A percentile compares a stretch with the other conserved stretches of the same genome.
Conservation (phyloP, 2,888 invertebrate genomes). For the Amphipyra berbera region DNA sequence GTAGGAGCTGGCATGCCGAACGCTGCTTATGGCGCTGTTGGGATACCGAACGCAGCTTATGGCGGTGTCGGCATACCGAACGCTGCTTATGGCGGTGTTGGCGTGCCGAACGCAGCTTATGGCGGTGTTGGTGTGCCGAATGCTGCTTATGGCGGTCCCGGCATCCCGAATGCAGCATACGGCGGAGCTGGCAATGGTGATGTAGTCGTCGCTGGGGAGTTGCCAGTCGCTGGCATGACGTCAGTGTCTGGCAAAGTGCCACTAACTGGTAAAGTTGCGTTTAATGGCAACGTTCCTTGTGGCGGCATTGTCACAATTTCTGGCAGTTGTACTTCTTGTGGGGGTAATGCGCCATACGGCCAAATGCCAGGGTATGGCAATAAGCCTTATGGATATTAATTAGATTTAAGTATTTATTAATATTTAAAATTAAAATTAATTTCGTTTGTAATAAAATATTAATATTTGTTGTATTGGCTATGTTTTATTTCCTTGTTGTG, state of each 20-base stretch:
- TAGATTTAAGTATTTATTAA: conserved; percentile 5
- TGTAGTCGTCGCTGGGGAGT: conserved; percentile 61
- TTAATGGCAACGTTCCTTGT: conserved; percentile 47
- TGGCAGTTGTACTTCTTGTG: conserved; percentile 46
- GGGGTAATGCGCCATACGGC: conserved; percentile 4
- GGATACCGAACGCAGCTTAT: not conserved
- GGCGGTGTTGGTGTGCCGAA: not conserved
- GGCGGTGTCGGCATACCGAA: not conserved
- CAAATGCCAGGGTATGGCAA: conserved; percentile 27
- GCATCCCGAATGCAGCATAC: conserved; percentile 10
- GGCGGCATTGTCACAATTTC: conserved; percentile 52
- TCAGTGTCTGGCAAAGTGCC: conserved; percentile 46
- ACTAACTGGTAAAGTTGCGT: conserved; percentile 52
- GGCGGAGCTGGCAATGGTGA: conserved; percentile 57
- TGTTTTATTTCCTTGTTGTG: not conserved
- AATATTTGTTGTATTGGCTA: conserved; percentile 1
- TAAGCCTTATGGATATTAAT: conserved; percentile 32
- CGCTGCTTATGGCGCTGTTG: not conserved
- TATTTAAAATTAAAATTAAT: too few relatives aligned
- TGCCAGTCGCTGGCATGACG: conserved; percentile 64
- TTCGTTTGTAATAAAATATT: conserved; percentile 14
- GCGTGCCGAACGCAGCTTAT: conserved; percentile 4
- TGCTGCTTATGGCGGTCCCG: not conserved
- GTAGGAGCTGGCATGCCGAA: conserved; percentile 1
- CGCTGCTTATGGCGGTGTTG: too few relatives aligned